Evolutionary conservation across 2,888 invertebrate species (phyloP), one percentile per base, ranked within the genome.

Genomic region (Caenorhabditis uteleia): DNA sequence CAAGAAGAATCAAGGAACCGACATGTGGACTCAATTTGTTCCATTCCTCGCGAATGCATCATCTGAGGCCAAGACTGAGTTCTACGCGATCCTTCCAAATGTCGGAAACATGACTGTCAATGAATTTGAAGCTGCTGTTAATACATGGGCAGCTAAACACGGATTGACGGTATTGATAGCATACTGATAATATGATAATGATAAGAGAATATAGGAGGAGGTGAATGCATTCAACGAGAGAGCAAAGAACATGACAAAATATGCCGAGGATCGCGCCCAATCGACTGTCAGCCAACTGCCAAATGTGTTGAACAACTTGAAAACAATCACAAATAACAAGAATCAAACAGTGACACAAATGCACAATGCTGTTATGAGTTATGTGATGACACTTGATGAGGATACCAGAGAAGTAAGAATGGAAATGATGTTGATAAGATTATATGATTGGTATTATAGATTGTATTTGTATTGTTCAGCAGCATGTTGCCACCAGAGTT

Each of bases 41-140:
- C 61, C 61, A 34, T 61, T 61, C 54, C 50, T 61, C 14, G 50
- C 61, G 20, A 61, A 61, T 40, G 55, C 61, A 5, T 55, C 61
- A n/a, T 26, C 55, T 8, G 54, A 61, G 36, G 61, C 61, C 0
- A 48, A 44, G 20, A 27, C 46, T 7, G 54, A 49, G 25, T 61
- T 61, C 45, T 39, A 31, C 16, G 29, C 46, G 5, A 16, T 61
- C 23, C 49, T 49, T 23, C 54, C 55, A 18, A 45, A 49, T 0
- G 27, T 51, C 26, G 25, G 40, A 16, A 55, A 55, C 27, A 40
- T 61, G 55, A 55, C 61, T 3, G 46, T 61, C 27, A 18, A 34
- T 12, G 50, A 61, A 14, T 55, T 49, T 40, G 55, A 61, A 33
- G 26, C 29, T 8, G 47, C 34, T 1, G 47, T 61, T 7, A 25